Base-by-base conservation (phyloP, 2,888 invertebrate species). In the Aphidius colemani region DNA sequence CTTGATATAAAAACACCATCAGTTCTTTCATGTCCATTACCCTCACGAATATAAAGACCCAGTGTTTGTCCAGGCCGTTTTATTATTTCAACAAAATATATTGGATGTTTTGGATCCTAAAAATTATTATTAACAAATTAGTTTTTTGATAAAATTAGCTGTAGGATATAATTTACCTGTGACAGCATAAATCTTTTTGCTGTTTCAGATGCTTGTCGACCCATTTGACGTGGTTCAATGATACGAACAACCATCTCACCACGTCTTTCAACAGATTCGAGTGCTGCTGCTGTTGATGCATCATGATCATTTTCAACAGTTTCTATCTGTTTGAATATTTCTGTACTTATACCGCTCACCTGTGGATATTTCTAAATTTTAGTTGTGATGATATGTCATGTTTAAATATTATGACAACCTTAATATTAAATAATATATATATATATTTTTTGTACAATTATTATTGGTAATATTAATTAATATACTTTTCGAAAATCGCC, bases 1-100 rank as follows among this genome's bases (percentile, higher is more conserved):
- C 94, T 86, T 7, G 98, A 98, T 83, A 99, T 98, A 85, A 99
- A 99, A 67, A 99, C 98, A 53, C 99, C 99, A 77, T 97, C 96
- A 55, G 90, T 90, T 67, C 96, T 88, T 5, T 96, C 95, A 61
- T 93, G 89, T n/a, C 98, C 98, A 78, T 99, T 98, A n/a, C 98
- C 98, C 88, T 99, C 98, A 49, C 98, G 88, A 78, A 99, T 98
- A 83, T 99, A 99, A 66, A 99, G 88, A 51, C 99, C 99, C 69
- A 99, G 86, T 40, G 98, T 98, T 84, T 99, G 98, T 10, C 98
- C 99, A 0, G 99, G 99, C 74, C 98, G 89, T 84, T 99, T 99
- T 71, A 99, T 96, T 78, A 99, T 98, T 85, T 99, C 99, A 73
- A 99, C 97, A 79, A 97, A 89, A 82, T 94, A 89, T 67, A 95